Percentiles rank a stretch among this genome's conserved stretches.
phyloP scores from a whole-genome alignment of 2,888 invertebrate genomes.

The Ophion slaviceki region DNA sequence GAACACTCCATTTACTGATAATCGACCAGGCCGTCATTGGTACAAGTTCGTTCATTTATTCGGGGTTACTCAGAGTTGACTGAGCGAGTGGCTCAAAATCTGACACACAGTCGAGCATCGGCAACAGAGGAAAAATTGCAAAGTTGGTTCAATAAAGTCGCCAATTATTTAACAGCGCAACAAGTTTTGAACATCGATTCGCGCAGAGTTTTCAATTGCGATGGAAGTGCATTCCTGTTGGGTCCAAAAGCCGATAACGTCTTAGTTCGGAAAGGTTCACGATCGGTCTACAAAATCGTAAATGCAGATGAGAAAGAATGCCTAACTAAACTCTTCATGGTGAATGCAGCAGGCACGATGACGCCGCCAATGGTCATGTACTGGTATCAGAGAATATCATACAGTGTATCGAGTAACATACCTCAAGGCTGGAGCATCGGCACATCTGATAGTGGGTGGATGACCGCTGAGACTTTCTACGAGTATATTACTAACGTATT shows the following conservation, averaged over 20 bases:
- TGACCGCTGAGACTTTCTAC: constrained; percentile 78
- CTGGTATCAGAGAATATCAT: constrained; percentile 44
- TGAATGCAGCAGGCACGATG: constrained; percentile 54
- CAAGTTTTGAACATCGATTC: constrained; percentile 62
- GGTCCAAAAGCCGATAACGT: constrained; percentile 71
- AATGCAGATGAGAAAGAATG: constrained; percentile 65
- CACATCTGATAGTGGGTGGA: constrained; percentile 77
- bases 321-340: constrained; percentile 62
- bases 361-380: constrained; percentile 65
- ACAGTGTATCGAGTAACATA: background rate
- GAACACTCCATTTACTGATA: constrained; percentile 15
- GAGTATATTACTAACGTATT: constrained; percentile 79
- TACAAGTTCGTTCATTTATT: constrained; percentile 38
- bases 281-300: constrained; percentile 70
- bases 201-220: constrained; percentile 71
- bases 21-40: constrained; percentile 38
- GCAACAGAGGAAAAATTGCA: constrained; percentile 39
- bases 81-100: constrained; percentile 34
- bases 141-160: constrained; percentile 49
- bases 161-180: constrained; percentile 27
- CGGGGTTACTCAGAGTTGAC: constrained; percentile 30
- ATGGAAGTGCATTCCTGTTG: constrained; percentile 70
- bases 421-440: constrained; percentile 34
- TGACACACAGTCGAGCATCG: constrained; percentile 26
- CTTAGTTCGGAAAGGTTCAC: constrained; percentile 60